These are phyloP conservation scores for Epinotia demarniana DNA, from an alignment of 2,888 invertebrate genomes.

Conservation along the genomic window DNA sequence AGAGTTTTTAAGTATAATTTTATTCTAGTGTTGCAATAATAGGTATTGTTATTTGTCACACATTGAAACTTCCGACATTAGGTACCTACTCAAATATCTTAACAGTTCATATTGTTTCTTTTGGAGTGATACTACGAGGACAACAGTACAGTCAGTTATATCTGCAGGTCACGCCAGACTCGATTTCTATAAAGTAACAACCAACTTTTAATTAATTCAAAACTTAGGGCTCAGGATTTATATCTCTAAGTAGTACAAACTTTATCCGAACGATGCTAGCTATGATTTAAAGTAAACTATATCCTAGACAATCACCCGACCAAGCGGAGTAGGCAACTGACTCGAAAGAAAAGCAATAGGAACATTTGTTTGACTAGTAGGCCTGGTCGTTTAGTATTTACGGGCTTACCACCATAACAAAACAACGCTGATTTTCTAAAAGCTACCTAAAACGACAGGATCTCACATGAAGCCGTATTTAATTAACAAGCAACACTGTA, in stretches of 20 bases:
- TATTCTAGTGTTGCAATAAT: too few species aligned
- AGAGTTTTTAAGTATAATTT: too few species aligned
- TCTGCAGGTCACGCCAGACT: too few species aligned
- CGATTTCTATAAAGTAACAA: too few species aligned
- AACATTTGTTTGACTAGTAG: too few species aligned
- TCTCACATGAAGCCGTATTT: constrained; percentile 8
- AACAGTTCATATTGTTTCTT: background rate
- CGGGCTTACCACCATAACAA: background rate
- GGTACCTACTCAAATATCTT: background rate
- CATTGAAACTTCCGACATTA: background rate
- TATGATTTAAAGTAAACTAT: background rate
- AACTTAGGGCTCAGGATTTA: background rate
- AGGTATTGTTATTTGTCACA: too few species aligned
- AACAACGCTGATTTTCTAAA: background rate
- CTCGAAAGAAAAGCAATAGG: too few species aligned
- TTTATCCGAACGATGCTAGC: background rate
- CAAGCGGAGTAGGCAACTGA: too few species aligned
- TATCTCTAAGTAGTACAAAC: background rate
- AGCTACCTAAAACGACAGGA: constrained; percentile 6
- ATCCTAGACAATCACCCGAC: too few species aligned
- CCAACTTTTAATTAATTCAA: background rate
- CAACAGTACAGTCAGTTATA: too few species aligned
- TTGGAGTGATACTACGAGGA: background rate
- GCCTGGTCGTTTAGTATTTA: too few species aligned
- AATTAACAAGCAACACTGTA: constrained; percentile 26